phyloP scores from a whole-genome alignment of 2,113 vertebrate species.

The Eolophus roseicapilla region DNA sequence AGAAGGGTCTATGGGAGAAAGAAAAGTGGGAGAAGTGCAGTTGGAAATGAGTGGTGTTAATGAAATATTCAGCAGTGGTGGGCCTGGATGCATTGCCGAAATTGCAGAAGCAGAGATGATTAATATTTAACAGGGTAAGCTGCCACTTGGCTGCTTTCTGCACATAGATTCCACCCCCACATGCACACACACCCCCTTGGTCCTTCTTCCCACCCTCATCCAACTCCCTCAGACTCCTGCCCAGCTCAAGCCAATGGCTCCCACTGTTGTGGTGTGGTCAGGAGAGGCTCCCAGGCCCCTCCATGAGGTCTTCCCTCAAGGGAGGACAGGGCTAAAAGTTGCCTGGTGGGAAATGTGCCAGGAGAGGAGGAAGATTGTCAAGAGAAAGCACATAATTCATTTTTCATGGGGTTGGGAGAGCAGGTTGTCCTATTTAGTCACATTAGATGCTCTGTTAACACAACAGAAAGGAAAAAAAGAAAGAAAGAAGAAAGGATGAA shows the following conservation, averaged over 20 bases:
- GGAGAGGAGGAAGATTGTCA: neutral
- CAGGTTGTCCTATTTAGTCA: slow-evolving; percentile 79
- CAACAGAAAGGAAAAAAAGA: slow-evolving; percentile 54
- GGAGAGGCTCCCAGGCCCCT: neutral
- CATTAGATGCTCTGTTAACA: slow-evolving; percentile 81
- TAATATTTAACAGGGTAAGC: slow-evolving; percentile 77
- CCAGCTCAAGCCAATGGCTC: neutral
- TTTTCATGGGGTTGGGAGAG: slow-evolving; percentile 73
- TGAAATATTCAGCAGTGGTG: slow-evolving; percentile 80
- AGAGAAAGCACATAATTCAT: slow-evolving; percentile 70
- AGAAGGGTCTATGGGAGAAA: neutral
- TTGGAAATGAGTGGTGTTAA: slow-evolving; percentile 71
- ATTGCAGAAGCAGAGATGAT: slow-evolving; percentile 76
- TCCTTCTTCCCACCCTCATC: slow-evolving; percentile 7
- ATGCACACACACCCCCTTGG: neutral
- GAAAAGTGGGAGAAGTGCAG: slow-evolving; percentile 64
- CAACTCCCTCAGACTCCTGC: neutral
- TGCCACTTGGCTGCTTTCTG: slow-evolving; percentile 75
- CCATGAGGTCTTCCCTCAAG: neutral
- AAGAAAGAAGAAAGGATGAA: neutral
- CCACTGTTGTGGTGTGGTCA: neutral
- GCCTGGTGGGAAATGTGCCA: neutral
- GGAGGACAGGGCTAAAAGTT: neutral
- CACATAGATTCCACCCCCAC: slow-evolving; percentile 52
- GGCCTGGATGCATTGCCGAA: slow-evolving; percentile 72